phyloP scores from a whole-genome alignment of 1,140 invertebrate genomes.

The Pogonus chalceus region DNA sequence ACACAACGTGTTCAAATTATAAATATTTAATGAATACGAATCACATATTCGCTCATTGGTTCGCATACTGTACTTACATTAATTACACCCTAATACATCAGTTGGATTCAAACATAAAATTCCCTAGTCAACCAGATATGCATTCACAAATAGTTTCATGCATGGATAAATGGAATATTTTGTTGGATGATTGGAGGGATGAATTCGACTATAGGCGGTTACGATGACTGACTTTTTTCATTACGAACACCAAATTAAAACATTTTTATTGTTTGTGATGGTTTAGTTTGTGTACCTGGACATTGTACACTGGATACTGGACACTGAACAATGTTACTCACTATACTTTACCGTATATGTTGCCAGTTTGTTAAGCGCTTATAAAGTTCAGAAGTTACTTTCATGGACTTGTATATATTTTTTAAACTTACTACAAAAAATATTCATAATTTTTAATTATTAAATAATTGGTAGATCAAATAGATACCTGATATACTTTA shows the following conservation, averaged over 20 bases:
- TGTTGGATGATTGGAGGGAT: not conserved
- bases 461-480: too few relatives aligned
- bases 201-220: not conserved
- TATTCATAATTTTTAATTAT: not conserved
- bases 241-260: conserved; percentile 5
- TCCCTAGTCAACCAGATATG: not conserved
- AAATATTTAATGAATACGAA: not conserved
- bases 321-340: too few relatives aligned
- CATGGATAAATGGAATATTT: not conserved
- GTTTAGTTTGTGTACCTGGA: not conserved
- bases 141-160: not conserved
- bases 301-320: too few relatives aligned
- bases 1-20: too few relatives aligned
- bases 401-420: too few relatives aligned
- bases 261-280: not conserved
- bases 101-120: not conserved
- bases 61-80: conserved; percentile 1
- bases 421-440: not conserved
- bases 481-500: too few relatives aligned
- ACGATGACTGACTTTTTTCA: conserved; percentile 4
- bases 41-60: not conserved
- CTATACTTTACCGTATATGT: too few relatives aligned
- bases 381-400: too few relatives aligned
- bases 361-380: too few relatives aligned
- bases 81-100: conserved; percentile 6